Percentiles rank a stretch among this genome's conserved stretches.
Evolutionary conservation across 2,113 vertebrate species (phyloP).

Genomic region (Bagarius yarrelli): DNA sequence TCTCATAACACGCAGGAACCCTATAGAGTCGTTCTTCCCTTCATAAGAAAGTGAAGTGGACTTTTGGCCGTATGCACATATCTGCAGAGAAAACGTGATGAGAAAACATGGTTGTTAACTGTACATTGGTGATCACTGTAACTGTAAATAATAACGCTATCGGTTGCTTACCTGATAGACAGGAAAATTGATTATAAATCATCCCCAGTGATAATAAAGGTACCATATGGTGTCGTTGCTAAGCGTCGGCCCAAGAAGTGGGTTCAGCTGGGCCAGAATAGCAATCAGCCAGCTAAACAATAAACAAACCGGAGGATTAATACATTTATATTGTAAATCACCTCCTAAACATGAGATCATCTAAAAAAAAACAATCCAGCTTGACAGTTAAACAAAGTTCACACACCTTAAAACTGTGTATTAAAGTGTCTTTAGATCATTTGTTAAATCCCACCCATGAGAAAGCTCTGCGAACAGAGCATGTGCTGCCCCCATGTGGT

Average conservation of each 20-base stretch:
- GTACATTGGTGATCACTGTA: not conserved
- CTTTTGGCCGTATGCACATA: conserved; percentile 38
- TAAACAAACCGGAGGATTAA: no score
- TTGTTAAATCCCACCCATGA: conserved; percentile 5
- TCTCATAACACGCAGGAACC: not conserved
- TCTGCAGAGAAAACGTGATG: conserved; percentile 32
- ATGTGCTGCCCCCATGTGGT: conserved; percentile 17
- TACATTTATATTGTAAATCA: not conserved
- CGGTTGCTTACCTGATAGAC: conserved; percentile 39
- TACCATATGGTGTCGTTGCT: conserved; percentile 87
- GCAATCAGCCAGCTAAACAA: conserved; percentile 88
- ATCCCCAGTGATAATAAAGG: conserved; percentile 83
- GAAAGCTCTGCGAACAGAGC: not conserved
- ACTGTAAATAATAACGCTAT: not conserved
- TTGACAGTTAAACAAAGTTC: not conserved
- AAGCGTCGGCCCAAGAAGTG: conserved; percentile 88
- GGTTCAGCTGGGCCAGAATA: conserved; percentile 93
- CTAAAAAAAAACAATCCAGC: not conserved
- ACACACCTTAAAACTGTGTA: not conserved
- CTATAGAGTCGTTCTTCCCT: conserved; percentile 32
- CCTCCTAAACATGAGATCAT: not conserved
- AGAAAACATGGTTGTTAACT: not conserved
- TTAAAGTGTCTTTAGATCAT: not conserved
- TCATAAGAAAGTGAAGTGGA: conserved; percentile 13
- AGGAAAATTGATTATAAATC: conserved; percentile 29